These are phyloP conservation scores for Tricholaema leucomelas DNA, from an alignment of 2,113 vertebrate genomes.

Conservation along the genomic window DNA sequence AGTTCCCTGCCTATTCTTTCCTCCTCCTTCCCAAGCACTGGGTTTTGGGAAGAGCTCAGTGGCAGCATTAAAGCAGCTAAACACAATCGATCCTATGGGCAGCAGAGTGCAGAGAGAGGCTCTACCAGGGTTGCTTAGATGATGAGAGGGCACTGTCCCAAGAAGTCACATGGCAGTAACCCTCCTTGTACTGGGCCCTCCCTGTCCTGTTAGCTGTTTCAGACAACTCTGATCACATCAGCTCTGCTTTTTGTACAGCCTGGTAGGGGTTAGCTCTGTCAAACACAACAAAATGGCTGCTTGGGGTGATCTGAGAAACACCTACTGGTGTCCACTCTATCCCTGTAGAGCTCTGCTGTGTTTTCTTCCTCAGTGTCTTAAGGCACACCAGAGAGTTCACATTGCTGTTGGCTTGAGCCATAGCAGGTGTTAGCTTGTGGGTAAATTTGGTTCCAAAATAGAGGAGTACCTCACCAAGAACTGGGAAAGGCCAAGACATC, in stretches of 20 bases:
- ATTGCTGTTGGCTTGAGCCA: no score
- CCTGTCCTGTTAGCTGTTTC: fast-evolving
- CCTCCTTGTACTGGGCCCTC: fast-evolving
- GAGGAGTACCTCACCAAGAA: no score
- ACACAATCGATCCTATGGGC: neutral
- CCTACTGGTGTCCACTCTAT: no score
- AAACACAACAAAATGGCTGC: no score
- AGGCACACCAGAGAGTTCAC: no score
- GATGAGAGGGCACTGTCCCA: neutral
- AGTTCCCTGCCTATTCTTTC: neutral
- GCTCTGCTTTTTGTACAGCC: neutral
- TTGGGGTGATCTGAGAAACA: no score
- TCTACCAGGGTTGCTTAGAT: neutral
- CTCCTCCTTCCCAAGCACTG: neutral
- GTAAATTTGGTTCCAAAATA: no score
- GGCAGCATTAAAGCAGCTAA: neutral
- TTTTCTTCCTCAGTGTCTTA: no score
- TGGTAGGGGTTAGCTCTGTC: no score
- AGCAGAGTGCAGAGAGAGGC: neutral
- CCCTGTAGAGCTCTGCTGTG: no score
- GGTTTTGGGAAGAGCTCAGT: neutral
- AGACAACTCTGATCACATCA: neutral
- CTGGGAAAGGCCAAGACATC: no score
- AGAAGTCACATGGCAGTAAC: neutral
- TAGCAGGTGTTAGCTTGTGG: no score